These are phyloP conservation scores for Toxotes lorentzi DNA, from an alignment of 2,797 vertebrate genomes.

Conservation along the genomic window DNA sequence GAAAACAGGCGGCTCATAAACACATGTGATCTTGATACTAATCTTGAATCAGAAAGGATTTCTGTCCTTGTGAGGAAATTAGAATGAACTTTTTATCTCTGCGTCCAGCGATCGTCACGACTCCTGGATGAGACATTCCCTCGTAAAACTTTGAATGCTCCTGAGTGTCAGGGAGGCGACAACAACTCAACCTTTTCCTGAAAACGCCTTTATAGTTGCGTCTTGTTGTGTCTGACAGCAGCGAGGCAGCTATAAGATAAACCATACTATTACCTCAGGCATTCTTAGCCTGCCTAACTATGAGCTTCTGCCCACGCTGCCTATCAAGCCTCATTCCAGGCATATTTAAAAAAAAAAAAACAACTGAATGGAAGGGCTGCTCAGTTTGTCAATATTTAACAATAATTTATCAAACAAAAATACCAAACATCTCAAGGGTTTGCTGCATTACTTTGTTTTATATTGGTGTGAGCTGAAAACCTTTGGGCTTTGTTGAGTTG, in stretches of 20 bases:
- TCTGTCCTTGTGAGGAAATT: too few species aligned
- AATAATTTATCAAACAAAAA: too few species aligned
- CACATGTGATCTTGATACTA: too few species aligned
- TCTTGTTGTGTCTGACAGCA: not conserved
- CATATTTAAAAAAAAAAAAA: too few species aligned
- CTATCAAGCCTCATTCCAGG: conserved; percentile 53
- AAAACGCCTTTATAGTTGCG: not conserved
- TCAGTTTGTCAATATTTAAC: too few species aligned
- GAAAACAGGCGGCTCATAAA: not conserved
- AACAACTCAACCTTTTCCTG: not conserved
- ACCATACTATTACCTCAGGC: conserved; percentile 19
- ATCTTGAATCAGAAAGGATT: too few species aligned
- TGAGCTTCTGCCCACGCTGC: conserved; percentile 42
- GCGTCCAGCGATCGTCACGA: not conserved
- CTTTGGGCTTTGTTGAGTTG: not conserved
- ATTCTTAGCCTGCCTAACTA: conserved; percentile 9
- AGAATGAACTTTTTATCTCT: not conserved
- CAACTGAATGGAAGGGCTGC: too few species aligned
- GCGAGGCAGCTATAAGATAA: conserved; percentile 4
- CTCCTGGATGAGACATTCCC: not conserved
- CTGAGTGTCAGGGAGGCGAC: not conserved
- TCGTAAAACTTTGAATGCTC: not conserved
- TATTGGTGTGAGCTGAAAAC: too few species aligned
- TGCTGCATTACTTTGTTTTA: not conserved
- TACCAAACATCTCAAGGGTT: not conserved